These are phyloP conservation scores for Drosophila niveifrons DNA, from an alignment of 2,888 invertebrate genomes.

Conservation along the genomic window DNA sequence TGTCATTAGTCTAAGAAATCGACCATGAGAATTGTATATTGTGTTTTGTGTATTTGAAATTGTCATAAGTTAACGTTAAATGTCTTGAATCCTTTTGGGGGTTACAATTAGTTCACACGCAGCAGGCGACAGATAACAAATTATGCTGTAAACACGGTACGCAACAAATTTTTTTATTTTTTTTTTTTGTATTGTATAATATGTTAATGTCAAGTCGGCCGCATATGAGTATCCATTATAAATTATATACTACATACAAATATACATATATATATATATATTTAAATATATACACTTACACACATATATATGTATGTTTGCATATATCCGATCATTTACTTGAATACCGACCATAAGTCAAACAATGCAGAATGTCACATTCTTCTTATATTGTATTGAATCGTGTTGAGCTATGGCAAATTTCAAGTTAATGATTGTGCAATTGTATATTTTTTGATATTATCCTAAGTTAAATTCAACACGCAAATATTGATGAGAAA, in stretches of 20 bases:
- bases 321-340: not conserved
- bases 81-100: conserved; percentile 12
- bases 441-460: conserved; percentile 57
- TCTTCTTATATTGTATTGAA: not conserved
- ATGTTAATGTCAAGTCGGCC: not conserved
- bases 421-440: conserved; percentile 24
- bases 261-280: conserved; percentile 26
- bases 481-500: not conserved
- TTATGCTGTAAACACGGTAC: conserved; percentile 33
- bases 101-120: not conserved
- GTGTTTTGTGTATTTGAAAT: conserved; percentile 4
- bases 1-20: conserved; percentile 45
- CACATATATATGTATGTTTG: conserved; percentile 27
- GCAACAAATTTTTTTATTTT: conserved; percentile 40
- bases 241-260: conserved; percentile 13
- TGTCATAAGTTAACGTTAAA: conserved; percentile 11
- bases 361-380: not conserved
- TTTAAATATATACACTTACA: conserved; percentile 30
- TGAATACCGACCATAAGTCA: not conserved
- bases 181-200: not conserved
- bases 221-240: conserved; percentile 35
- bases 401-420: not conserved
- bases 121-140: conserved; percentile 30
- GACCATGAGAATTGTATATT: conserved; percentile 17
- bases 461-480: conserved; percentile 50